Conservation (phyloP, 2,113 vertebrate genomes). For the Corythoichthys intestinalis region DNA sequence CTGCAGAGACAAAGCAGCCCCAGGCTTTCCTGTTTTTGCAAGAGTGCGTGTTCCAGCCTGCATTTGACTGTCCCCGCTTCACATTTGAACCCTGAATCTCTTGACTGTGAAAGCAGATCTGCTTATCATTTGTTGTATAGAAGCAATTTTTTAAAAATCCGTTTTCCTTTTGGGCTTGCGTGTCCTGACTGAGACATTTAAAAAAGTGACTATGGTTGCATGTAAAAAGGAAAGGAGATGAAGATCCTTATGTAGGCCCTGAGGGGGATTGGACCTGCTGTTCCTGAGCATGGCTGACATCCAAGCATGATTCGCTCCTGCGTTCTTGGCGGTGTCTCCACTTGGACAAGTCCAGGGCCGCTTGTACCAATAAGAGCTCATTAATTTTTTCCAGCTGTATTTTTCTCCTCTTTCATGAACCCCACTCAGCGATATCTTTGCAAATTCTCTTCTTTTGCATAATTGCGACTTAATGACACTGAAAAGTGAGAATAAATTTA, state of each 20-base stretch:
- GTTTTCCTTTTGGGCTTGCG: conserved; percentile 11
- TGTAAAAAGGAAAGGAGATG: conserved; percentile 29
- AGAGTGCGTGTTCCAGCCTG: background rate
- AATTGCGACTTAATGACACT: conserved; percentile 27
- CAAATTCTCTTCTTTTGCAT: conserved; percentile 27
- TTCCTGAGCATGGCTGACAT: conserved; percentile 38
- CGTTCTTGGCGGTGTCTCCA: conserved; percentile 47
- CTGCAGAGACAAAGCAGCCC: background rate
- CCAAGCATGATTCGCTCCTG: conserved; percentile 46
- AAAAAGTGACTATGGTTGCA: conserved; percentile 12
- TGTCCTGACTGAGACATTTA: conserved; percentile 15
- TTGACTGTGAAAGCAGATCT: background rate
- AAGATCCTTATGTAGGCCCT: conserved; percentile 40
- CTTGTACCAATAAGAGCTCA: conserved; percentile 58
- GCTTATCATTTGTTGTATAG: background rate
- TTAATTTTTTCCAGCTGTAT: conserved; percentile 54
- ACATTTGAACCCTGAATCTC: background rate
- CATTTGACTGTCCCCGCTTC: background rate
- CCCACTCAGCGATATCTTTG: conserved; percentile 29
- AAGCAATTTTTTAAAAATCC: background rate
- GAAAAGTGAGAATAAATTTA: conserved; percentile 40
- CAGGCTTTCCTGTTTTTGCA: background rate
- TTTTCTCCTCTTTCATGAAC: conserved; percentile 19
- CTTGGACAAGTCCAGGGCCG: conserved; percentile 34
- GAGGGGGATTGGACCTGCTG: conserved; percentile 44